Evolutionary conservation across 2,888 invertebrate genomes (phyloP).

Genomic region (Rhabditophanes sp.): DNA sequence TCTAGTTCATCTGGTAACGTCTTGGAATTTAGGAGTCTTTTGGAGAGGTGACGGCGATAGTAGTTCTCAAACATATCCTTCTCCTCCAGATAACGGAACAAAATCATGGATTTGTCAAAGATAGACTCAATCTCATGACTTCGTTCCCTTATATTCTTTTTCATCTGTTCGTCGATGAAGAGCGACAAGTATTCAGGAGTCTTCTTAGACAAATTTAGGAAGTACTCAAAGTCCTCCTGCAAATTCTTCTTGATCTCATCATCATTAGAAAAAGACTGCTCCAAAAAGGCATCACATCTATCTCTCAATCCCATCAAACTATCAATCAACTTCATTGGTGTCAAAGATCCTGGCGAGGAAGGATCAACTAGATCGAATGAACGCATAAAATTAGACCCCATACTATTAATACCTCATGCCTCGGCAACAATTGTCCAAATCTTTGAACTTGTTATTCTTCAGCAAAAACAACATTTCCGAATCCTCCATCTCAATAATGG

Average conservation of each 20-base stretch:
- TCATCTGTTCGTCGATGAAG: conserved; percentile 77
- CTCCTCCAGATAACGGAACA: conserved; percentile 94
- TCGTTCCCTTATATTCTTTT: conserved; percentile 72
- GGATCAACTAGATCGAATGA: neutral
- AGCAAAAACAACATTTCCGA: conserved; percentile 97
- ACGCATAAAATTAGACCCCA: conserved; percentile 5
- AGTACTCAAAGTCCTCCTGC: conserved; percentile 52
- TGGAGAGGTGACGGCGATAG: conserved; percentile 97
- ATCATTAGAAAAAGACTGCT: conserved; percentile 88
- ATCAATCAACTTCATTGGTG: conserved; percentile 46
- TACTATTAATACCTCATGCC: too few species aligned
- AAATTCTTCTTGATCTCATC: conserved; percentile 94
- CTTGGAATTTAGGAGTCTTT: conserved; percentile 86
- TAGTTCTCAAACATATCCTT: conserved; percentile 96
- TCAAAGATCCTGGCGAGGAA: neutral
- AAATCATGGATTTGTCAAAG: conserved; percentile 94
- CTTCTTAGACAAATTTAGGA: conserved; percentile 87
- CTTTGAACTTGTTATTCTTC: conserved; percentile 85
- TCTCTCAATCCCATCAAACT: conserved; percentile 87
- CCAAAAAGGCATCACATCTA: conserved; percentile 87
- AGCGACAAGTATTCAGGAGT: conserved; percentile 84
- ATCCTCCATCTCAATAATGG: conserved; percentile 93
- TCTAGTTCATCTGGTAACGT: conserved; percentile 97
- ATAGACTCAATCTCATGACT: conserved; percentile 79
- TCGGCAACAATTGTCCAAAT: too few species aligned